A percentile compares a stretch with the other conserved stretches of the same genome.
phyloP scores from a whole-genome alignment of 2,113 vertebrate genomes.

The Corvus cornix region DNA sequence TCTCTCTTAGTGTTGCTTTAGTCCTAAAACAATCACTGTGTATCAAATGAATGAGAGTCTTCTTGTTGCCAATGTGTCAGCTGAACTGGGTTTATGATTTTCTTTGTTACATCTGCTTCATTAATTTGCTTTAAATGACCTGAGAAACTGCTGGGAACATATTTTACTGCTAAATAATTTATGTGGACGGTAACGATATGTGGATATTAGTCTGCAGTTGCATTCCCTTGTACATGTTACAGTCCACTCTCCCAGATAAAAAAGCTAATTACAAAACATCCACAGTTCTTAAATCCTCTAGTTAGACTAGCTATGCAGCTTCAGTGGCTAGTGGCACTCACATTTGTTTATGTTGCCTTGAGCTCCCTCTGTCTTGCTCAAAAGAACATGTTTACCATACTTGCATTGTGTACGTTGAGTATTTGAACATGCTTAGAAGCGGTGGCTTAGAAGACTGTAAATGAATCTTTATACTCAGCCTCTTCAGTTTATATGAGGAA shows the following conservation, averaged over 20 bases:
- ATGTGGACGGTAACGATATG: background rate
- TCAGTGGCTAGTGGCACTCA: background rate
- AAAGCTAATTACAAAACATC: background rate
- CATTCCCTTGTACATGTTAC: background rate
- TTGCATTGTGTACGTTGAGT: background rate
- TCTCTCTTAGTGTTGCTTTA: background rate
- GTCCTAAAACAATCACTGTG: background rate
- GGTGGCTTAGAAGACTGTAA: background rate
- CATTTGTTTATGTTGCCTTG: background rate
- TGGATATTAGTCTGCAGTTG: background rate
- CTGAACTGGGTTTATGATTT: background rate
- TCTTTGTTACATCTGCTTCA: constrained; percentile 6
- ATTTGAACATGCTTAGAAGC: background rate
- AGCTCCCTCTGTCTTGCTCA: background rate
- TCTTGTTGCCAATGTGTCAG: background rate
- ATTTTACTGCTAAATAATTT: constrained; percentile 2
- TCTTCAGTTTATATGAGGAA: background rate
- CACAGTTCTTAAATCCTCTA: background rate
- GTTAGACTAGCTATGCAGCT: background rate
- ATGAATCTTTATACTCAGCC: background rate
- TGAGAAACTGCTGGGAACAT: background rate
- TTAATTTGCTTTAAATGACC: constrained; percentile 4
- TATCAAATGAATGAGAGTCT: background rate
- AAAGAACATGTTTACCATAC: background rate
- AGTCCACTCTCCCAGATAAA: background rate